phyloP scores from a whole-genome alignment of 2,113 vertebrate species.

The Centropus unirufus region DNA sequence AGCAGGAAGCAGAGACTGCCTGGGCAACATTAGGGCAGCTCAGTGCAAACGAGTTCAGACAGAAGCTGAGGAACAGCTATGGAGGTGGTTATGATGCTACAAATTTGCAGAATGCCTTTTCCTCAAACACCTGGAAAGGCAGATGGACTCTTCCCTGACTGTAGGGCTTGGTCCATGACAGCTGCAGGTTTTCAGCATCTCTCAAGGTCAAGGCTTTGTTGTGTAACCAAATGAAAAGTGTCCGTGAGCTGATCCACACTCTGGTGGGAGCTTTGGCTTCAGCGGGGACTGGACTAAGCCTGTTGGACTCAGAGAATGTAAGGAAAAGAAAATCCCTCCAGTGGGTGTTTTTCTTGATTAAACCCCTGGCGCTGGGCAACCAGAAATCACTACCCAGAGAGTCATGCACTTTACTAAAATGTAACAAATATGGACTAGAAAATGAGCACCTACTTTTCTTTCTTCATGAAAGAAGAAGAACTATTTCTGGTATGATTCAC shows the following conservation, averaged over 20 bases:
- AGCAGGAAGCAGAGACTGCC: conserved; percentile 3
- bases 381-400: conserved; percentile 1
- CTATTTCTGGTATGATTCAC: conserved; percentile 47
- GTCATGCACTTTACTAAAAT: not conserved
- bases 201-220: not conserved
- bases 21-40: not conserved
- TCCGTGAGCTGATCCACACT: not conserved
- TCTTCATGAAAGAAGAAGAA: conserved; percentile 61
- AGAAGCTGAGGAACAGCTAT: not conserved
- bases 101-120: not conserved
- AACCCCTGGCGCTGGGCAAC: conserved; percentile 46
- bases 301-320: not conserved
- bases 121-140: not conserved
- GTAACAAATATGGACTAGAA: not conserved
- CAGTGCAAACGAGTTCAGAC: not conserved
- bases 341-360: conserved; percentile 31
- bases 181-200: not conserved
- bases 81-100: not conserved
- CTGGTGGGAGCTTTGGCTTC: not conserved
- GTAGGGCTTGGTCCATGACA: not conserved
- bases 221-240: not conserved
- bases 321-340: not conserved
- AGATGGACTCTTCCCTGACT: not conserved
- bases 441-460: conserved; percentile 58
- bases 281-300: not conserved